Evolutionary conservation across 1,140 invertebrate genomes (phyloP).

Genomic region (Drosophila busckii): DNA sequence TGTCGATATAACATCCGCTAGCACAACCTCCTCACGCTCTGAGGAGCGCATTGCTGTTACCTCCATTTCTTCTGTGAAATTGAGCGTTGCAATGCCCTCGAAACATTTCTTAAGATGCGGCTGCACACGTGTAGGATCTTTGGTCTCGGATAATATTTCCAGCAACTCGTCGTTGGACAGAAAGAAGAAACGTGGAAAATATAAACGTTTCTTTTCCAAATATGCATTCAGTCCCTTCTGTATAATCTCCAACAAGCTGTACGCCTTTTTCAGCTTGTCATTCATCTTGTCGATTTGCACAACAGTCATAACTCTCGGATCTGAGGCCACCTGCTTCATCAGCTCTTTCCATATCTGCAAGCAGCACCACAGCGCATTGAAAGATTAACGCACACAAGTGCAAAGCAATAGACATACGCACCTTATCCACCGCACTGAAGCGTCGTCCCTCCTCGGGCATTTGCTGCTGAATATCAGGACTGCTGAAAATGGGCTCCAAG

Average conservation of each 20-base stretch:
- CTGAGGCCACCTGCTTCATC: constrained; percentile 90
- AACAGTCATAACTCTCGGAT: constrained; percentile 91
- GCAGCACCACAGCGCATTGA: neutral
- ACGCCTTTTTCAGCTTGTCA: constrained; percentile 93
- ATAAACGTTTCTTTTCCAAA: constrained; percentile 96
- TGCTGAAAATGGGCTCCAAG: constrained; percentile 97
- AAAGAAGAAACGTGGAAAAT: constrained; percentile 98
- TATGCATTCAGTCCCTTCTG: constrained; percentile 96
- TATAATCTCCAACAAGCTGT: constrained; percentile 91
- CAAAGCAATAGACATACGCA: neutral
- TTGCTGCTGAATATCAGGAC: constrained; percentile 97
- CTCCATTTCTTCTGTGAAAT: constrained; percentile 92
- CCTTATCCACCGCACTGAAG: constrained; percentile 94
- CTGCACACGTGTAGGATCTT: constrained; percentile 97
- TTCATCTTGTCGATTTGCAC: constrained; percentile 96
- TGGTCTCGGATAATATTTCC: constrained; percentile 97
- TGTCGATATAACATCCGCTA: constrained; percentile 91
- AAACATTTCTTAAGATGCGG: constrained; percentile 99
- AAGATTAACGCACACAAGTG: neutral
- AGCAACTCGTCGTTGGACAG: constrained; percentile 97
- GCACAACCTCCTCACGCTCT: constrained; percentile 88
- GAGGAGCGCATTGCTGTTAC: constrained; percentile 94
- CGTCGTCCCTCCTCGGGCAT: constrained; percentile 94
- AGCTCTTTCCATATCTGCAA: constrained; percentile 90
- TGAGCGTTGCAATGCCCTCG: constrained; percentile 92